Evolutionary conservation across 2,113 vertebrate species (phyloP).

Genomic region (Clarias batrachus): DNA sequence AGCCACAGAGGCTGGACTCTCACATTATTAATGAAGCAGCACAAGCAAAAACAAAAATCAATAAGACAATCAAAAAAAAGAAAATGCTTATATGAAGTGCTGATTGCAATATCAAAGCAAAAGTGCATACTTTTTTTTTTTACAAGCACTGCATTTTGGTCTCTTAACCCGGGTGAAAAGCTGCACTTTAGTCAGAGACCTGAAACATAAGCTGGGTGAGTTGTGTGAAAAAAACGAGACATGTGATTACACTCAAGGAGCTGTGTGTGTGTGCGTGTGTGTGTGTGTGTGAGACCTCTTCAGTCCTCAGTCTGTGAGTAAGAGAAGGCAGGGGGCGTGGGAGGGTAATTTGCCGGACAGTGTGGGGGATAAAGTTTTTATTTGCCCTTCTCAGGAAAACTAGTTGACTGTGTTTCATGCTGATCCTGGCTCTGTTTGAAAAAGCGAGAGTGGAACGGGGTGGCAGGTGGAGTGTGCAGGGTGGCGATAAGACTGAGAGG

Average conservation of each 20-base stretch:
- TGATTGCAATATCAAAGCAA: slow-evolving; percentile 3
- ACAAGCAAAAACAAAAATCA: slow-evolving; percentile 4
- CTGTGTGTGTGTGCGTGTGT: neutral
- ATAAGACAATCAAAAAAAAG: neutral
- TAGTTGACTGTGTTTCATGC: slow-evolving; percentile 11
- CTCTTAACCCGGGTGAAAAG: neutral
- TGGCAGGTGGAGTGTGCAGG: slow-evolving; percentile 38
- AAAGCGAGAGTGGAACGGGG: neutral
- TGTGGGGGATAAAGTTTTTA: slow-evolving; percentile 24
- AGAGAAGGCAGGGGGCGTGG: neutral
- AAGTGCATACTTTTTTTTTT: neutral
- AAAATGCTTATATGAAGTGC: neutral
- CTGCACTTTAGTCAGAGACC: neutral
- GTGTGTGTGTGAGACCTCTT: neutral
- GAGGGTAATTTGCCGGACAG: neutral
- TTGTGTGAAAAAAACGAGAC: neutral
- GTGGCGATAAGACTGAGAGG: slow-evolving; percentile 18
- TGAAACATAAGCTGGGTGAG: neutral
- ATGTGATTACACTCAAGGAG: neutral
- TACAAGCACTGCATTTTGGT: neutral
- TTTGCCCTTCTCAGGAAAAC: slow-evolving; percentile 21
- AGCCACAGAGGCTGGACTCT: neutral
- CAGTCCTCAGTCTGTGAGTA: neutral
- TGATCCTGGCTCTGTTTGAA: neutral
- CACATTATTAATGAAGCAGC: neutral